A percentile compares a stretch with the other conserved stretches of the same genome.
Conservation (phyloP, 2,888 invertebrate species). For the Periphyllus acericola region DNA sequence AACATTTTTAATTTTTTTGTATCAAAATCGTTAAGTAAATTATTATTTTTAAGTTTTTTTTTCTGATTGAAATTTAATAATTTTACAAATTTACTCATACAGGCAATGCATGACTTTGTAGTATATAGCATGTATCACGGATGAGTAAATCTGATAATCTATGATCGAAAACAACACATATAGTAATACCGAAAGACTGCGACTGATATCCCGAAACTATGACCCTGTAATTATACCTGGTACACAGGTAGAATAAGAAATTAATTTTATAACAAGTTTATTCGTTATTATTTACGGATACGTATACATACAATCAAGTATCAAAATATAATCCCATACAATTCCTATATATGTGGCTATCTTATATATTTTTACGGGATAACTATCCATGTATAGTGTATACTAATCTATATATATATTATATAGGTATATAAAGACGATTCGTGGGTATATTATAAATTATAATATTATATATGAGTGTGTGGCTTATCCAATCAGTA, state of each 20-base stretch:
- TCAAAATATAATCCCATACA: background rate
- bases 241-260: background rate
- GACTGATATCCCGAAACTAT: background rate
- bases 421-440: no score
- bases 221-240: conserved; percentile 9
- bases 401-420: no score
- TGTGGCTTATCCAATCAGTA: no score
- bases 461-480: no score
- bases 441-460: no score
- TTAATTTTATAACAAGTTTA: conserved; percentile 15
- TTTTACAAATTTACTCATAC: background rate
- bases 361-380: background rate
- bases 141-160: background rate
- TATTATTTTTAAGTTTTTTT: background rate
- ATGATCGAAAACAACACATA: background rate
- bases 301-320: background rate
- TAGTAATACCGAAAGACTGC: background rate
- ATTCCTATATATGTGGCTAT: background rate
- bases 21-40: no score
- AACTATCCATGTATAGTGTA: no score
- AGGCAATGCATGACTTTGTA: background rate
- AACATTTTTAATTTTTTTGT: background rate
- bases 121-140: background rate
- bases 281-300: background rate
- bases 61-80: background rate